A percentile compares a stretch with the other conserved stretches of the same genome.
These are phyloP conservation scores for Gambusia affinis DNA, from an alignment of 2,113 vertebrate genomes.

Conservation along the genomic window DNA sequence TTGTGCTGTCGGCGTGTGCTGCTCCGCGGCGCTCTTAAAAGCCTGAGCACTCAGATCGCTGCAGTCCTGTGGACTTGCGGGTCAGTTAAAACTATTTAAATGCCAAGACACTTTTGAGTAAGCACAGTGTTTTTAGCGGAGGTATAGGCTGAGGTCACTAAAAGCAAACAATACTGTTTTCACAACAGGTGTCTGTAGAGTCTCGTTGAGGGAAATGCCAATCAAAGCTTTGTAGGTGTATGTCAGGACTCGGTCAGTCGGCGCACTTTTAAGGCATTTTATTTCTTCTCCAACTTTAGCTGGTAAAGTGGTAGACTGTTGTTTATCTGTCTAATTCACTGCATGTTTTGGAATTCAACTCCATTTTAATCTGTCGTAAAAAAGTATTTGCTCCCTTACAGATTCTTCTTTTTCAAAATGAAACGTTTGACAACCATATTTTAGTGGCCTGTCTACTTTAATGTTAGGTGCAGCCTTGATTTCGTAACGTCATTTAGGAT, in stretches of 20 bases:
- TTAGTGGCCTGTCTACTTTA: neutral
- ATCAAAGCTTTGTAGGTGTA: constrained; percentile 42
- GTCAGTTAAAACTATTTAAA: constrained; percentile 64
- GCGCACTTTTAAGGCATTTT: neutral
- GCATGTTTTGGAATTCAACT: neutral
- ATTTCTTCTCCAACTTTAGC: neutral
- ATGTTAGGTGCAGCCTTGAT: too few relatives aligned
- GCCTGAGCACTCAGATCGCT: constrained; percentile 51
- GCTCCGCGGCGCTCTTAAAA: constrained; percentile 39
- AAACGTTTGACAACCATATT: neutral
- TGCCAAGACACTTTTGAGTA: constrained; percentile 55
- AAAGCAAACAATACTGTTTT: constrained; percentile 71
- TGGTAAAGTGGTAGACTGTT: neutral
- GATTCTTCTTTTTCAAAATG: too few relatives aligned
- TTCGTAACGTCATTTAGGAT: too few relatives aligned
- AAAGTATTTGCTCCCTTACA: neutral
- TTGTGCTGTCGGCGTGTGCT: constrained; percentile 35
- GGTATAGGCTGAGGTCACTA: constrained; percentile 56
- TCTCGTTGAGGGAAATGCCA: constrained; percentile 43
- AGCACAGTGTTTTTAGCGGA: constrained; percentile 40
- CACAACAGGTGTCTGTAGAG: constrained; percentile 58
- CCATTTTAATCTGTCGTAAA: neutral
- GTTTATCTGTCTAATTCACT: neutral
- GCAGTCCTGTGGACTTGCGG: constrained; percentile 39
- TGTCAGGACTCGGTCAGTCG: constrained; percentile 18